Conservation (phyloP, 53 echinoderm and acorn worm genomes). For the Glandiceps talaboti region DNA sequence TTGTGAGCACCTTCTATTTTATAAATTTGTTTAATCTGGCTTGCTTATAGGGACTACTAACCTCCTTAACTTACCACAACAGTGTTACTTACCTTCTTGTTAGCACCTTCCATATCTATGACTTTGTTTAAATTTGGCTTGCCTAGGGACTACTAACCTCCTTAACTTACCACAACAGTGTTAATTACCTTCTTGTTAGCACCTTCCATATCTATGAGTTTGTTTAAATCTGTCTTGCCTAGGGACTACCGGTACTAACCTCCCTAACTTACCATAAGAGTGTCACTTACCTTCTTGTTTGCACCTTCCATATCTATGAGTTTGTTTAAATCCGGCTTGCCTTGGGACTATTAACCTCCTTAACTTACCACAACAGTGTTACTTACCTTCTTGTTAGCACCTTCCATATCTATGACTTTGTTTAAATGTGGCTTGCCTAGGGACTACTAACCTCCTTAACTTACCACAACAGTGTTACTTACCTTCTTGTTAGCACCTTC, state of each 20-base stretch:
- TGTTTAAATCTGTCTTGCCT: no score
- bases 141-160: constrained; percentile 49
- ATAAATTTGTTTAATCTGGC: no score
- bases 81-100: constrained; percentile 38
- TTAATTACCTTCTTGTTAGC: no score
- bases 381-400: constrained; percentile 54
- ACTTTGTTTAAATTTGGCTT: constrained; percentile 71
- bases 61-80: no score
- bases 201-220: no score
- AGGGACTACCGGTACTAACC: no score
- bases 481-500: constrained; percentile 70
- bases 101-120: constrained; percentile 54
- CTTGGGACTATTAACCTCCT: constrained; percentile 47
- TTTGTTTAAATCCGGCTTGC: constrained; percentile 68
- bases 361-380: background rate
- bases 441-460: constrained; percentile 46
- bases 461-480: background rate
- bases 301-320: constrained; percentile 61
- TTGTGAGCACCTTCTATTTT: no score
- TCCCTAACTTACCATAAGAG: no score
- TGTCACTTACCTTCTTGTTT: constrained; percentile 42
- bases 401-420: constrained; percentile 52
- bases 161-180: no score
- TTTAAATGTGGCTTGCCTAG: constrained; percentile 76
- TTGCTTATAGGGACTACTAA: no score